Conservation (phyloP, 2,888 invertebrate genomes). For the Tetranychus truncatus region DNA sequence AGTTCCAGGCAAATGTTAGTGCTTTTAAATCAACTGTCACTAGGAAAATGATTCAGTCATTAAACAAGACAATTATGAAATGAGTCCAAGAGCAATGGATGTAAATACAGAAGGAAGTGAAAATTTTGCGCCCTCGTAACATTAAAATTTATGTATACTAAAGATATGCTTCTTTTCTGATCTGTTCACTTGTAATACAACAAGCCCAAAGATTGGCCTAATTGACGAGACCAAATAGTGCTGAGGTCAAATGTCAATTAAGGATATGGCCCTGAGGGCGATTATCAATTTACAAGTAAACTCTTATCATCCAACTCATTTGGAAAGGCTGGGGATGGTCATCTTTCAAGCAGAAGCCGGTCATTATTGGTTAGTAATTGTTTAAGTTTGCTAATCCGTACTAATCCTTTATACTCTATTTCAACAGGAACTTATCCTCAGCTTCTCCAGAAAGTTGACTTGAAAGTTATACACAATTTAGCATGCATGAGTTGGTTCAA, state of each 20-base stretch:
- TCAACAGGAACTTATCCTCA: background rate
- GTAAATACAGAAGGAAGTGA: too few species aligned
- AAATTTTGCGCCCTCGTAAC: too few species aligned
- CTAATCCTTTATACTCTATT: background rate
- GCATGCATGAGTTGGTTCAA: conserved; percentile 57
- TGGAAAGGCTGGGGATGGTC: conserved; percentile 22
- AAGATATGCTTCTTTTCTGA: too few species aligned
- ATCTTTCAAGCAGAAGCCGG: conserved; percentile 9
- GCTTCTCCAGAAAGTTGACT: conserved; percentile 48
- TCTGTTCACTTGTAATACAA: too few species aligned
- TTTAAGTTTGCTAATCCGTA: background rate
- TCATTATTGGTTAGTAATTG: background rate
- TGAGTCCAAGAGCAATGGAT: too few species aligned
- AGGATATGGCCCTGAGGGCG: background rate
- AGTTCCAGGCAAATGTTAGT: too few species aligned
- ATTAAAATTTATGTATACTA: too few species aligned
- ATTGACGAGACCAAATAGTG: background rate
- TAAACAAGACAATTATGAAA: too few species aligned
- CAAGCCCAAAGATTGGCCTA: background rate
- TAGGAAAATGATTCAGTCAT: too few species aligned
- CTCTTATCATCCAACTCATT: too few species aligned
- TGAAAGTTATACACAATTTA: conserved; percentile 52
- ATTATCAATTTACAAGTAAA: background rate
- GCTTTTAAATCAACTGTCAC: too few species aligned
- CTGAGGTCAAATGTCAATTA: background rate